phyloP scores from a whole-genome alignment of 2,797 vertebrate species.

The Galagoides demidoff region DNA sequence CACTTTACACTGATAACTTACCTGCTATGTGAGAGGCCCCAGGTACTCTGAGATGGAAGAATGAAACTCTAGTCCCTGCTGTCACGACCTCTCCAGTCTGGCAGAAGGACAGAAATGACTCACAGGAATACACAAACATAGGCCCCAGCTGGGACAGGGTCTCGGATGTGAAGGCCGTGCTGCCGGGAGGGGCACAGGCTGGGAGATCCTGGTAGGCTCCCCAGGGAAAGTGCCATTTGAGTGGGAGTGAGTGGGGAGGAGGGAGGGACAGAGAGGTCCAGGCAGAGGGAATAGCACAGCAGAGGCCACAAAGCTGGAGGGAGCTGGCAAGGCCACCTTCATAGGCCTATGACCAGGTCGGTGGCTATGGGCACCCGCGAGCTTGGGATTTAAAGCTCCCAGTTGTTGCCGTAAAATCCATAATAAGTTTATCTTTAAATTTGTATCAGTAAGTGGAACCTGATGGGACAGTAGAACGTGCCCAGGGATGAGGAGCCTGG shows the following conservation, averaged over 20 bases:
- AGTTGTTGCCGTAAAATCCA: neutral
- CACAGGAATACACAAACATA: neutral
- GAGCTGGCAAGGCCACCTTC: neutral
- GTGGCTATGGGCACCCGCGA: accelerated
- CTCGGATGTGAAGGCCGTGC: neutral
- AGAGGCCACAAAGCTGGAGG: neutral
- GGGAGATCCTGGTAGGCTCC: neutral
- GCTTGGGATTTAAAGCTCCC: neutral
- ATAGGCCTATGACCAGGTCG: accelerated
- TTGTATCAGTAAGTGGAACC: neutral
- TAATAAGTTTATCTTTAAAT: neutral
- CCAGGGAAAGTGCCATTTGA: neutral
- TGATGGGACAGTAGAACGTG: neutral
- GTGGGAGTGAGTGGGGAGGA: neutral
- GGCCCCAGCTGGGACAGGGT: neutral
- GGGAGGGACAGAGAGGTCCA: neutral
- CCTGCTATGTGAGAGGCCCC: neutral
- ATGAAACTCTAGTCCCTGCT: neutral
- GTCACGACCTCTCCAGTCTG: neutral
- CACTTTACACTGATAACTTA: neutral
- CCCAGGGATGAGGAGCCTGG: neutral
- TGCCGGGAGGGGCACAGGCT: neutral
- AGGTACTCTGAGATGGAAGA: neutral
- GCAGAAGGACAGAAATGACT: neutral
- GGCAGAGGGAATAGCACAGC: no score